Evolutionary conservation across 2,888 invertebrate species (phyloP), one percentile per base, ranked within the genome.

Genomic region (Archips xylosteana): DNA sequence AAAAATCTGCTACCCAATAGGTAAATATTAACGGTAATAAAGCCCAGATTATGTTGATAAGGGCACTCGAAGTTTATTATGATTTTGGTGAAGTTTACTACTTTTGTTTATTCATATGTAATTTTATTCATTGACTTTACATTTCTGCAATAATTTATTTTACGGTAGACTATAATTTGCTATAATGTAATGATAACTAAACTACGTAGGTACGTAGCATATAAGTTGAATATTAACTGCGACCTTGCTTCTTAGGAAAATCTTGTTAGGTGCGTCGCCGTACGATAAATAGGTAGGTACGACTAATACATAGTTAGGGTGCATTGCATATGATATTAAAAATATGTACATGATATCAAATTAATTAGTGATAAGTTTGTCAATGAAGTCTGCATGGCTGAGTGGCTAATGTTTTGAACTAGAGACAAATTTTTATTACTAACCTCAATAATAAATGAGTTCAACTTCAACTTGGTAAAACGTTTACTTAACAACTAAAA

Each of bases 11-110:
- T 34, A 39, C 2, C 9, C 1, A 36, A 51, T 51, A 45, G 23
- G 32, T 62, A n/a, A n/a, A n/a, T n/a, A 64, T 9, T 39, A 69
- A 13, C 32, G 45, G 54, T 23, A 42, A 13, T 62, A 45, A 62
- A 23, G 51, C 32, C 32, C 32, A 32, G 32, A 57, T 32, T 57
- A 57, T 32, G 32, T 34, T 32, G 32, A 57, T 57, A 57, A 57
- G 54, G 54, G 32, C 32, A 32, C 57, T 32, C 6, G 32, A 32
- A 54, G 9, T 54, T 23, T 23, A 54, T 54, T 23, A 54, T 23
- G 23, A 15, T 6, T 57, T 57, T 57, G 32, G 57, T 32, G 3
- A 57, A 32, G n/a, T 57, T 32, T 32, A 32, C 32, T 8, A 23
- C 51, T 9, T 2, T 0, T 57, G 57, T 12, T 23, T 32, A 32